These are phyloP conservation scores for Callinectes sapidus DNA, from an alignment of 2,888 invertebrate species.

Conservation along the genomic window DNA sequence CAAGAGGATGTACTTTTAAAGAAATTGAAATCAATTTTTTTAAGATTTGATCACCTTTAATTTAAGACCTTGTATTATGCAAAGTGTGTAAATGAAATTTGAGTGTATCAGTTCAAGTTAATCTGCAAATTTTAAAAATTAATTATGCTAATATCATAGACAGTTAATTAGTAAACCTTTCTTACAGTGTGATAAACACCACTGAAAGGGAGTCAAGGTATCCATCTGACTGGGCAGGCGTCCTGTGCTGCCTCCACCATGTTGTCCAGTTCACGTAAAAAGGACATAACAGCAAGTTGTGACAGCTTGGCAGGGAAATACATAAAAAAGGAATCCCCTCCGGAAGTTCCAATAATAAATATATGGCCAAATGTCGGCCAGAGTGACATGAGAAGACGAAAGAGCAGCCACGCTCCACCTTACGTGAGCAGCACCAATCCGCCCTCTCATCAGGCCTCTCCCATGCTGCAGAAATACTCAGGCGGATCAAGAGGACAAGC, in stretches of 20 bases:
- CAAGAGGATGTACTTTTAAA: no score
- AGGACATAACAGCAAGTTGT: constrained; percentile 70
- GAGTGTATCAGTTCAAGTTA: neutral
- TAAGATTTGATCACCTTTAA: no score
- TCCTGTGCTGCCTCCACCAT: constrained; percentile 48
- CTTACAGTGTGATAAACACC: constrained; percentile 56
- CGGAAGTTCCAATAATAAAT: constrained; percentile 70
- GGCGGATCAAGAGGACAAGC: constrained; percentile 51
- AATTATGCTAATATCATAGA: neutral
- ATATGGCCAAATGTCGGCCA: constrained; percentile 67
- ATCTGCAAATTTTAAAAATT: neutral
- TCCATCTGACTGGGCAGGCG: constrained; percentile 12
- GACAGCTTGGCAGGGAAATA: constrained; percentile 70
- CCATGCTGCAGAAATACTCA: constrained; percentile 60
- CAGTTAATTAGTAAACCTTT: constrained; percentile 39
- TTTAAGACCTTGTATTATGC: neutral
- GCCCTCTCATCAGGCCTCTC: constrained; percentile 61
- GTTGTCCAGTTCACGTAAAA: constrained; percentile 69
- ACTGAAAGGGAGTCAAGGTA: constrained; percentile 40
- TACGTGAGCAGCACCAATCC: constrained; percentile 65
- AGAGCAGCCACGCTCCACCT: constrained; percentile 54
- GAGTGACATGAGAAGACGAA: constrained; percentile 57
- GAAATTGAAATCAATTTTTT: no score
- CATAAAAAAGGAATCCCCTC: constrained; percentile 71
- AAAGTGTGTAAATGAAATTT: neutral